Base-by-base conservation (phyloP, 2,888 invertebrate genomes). In the Lobophora halterata region DNA sequence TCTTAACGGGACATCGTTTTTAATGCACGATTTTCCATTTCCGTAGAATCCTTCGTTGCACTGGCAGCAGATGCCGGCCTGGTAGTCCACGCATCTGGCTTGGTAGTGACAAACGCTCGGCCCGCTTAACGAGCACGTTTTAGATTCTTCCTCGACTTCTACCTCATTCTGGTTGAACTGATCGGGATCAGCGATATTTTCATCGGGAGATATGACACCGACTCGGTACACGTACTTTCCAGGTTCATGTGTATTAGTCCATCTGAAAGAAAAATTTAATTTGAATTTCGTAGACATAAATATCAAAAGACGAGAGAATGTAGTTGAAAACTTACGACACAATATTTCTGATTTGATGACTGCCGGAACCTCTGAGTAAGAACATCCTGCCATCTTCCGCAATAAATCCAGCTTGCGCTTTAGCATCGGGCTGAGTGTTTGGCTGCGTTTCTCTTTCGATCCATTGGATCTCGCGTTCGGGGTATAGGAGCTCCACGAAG, bases 331-430 rank as follows among this genome's bases (percentile, higher is more conserved):
- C 78, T 82, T 88, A 96, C 96, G 91, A 93, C 78, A 93, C 91
- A 48, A 96, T 88, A 71, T 93, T 93, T 55, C 90, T 88, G 49
- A 95, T 93, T 78, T 95, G 94, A 70, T 96, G 95, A n/a, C 95
- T 95, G 23, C 97, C 98, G 6, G 98, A 98, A 34, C 96, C 96
- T 42, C 93, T 92, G 9, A 98, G 86, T 1, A 91, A 90, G 61
- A 91, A 92, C 35, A 91, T 83, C 39, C 93, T 90, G 20, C 95
- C 95, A 68, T 96, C 95, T 46, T 94, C 94, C 1, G 95, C 90
- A 48, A 96, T 92, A 58, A 99, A 94, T 1, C 98, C 98, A 31
- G 94, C 97, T 80, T 99, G 98, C 1, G 97, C 97, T 57, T 95
- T 93, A 0, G 97, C 95, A 65, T 98, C 97, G 0, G 95, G 94